Conservation (phyloP, 2,888 invertebrate species). For the Zootermopsis nevadensis region DNA sequence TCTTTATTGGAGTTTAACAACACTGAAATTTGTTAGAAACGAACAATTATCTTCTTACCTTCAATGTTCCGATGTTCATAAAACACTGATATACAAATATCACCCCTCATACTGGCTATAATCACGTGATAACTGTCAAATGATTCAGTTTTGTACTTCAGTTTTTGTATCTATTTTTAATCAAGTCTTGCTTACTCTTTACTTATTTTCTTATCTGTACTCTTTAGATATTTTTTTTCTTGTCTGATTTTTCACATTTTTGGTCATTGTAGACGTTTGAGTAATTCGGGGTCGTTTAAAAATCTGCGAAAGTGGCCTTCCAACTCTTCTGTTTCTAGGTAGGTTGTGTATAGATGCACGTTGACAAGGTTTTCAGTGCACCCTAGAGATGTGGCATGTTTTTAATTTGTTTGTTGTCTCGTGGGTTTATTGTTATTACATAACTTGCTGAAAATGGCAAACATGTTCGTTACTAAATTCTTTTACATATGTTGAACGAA, state of each 20-base stretch:
- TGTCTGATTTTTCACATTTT: slow-evolving; percentile 46
- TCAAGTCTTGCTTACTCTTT: not conserved
- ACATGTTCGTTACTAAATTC: not conserved
- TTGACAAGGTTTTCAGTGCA: not conserved
- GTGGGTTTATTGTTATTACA: not conserved
- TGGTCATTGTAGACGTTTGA: slow-evolving; percentile 63
- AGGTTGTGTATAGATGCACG: slow-evolving; percentile 49
- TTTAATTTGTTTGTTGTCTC: not conserved
- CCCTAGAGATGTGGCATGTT: not conserved
- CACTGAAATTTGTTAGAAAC: too few relatives aligned
- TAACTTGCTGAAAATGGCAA: not conserved
- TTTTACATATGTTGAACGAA: too few relatives aligned
- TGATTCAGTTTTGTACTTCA: not conserved
- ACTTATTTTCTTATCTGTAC: not conserved
- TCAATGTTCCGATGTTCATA: too few relatives aligned
- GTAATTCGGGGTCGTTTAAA: slow-evolving; percentile 60
- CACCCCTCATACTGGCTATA: too few relatives aligned
- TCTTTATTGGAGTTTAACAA: too few relatives aligned
- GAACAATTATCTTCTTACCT: too few relatives aligned
- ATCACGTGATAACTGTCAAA: too few relatives aligned
- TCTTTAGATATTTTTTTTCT: not conserved
- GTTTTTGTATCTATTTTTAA: not conserved
- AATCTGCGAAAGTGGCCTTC: slow-evolving; percentile 57
- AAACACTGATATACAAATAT: too few relatives aligned
- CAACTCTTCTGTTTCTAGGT: slow-evolving; percentile 57